Evolutionary conservation across 2,888 invertebrate genomes (phyloP).

Genomic region (Allolobophora icterica): DNA sequence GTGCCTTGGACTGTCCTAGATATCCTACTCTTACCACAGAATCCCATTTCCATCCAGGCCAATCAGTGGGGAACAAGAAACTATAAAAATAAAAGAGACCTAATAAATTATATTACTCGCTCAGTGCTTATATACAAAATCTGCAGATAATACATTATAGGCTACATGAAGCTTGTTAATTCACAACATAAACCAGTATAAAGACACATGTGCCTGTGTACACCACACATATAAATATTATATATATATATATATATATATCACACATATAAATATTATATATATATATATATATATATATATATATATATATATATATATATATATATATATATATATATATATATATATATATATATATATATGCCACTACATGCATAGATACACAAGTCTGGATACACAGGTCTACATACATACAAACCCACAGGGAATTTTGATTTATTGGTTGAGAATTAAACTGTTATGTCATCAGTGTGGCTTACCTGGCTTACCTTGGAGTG

Average conservation of each 20-base stretch:
- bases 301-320: too few species aligned
- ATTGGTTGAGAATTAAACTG: not conserved
- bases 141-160: too few species aligned
- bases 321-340: not conserved
- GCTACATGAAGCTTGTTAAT: not conserved
- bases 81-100: not conserved
- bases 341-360: too few species aligned
- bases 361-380: not conserved
- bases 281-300: not conserved
- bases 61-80: not conserved
- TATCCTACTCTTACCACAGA: not conserved
- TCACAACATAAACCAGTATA: not conserved
- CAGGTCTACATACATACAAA: not conserved
- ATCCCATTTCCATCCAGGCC: not conserved
- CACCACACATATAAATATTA: too few species aligned
- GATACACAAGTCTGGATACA: not conserved
- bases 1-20: constrained; percentile 12
- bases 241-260: too few species aligned
- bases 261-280: not conserved
- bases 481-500: not conserved
- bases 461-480: constrained; percentile 1
- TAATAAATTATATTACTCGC: not conserved
- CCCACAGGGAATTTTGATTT: not conserved
- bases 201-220: not conserved
- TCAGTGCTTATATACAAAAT: not conserved